Percentiles rank a stretch among this genome's conserved stretches.
These are phyloP conservation scores for Prochilodus magdalenae DNA, from an alignment of 2,113 vertebrate genomes.

Conservation along the genomic window DNA sequence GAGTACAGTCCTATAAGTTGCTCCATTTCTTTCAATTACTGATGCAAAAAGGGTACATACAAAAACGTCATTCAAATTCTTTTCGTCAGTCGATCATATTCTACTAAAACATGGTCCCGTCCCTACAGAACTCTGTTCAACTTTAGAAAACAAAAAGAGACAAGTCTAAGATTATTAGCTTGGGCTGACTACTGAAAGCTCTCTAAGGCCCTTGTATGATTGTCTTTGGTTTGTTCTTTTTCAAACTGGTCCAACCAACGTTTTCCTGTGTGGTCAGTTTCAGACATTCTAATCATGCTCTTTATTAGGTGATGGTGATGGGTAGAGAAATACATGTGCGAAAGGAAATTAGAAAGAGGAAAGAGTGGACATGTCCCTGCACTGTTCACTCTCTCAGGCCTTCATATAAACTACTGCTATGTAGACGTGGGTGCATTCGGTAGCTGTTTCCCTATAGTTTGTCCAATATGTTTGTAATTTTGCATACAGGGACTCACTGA, in stretches of 20 bases:
- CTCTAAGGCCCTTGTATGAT: slow-evolving; percentile 50
- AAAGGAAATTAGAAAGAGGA: background rate
- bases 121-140: background rate
- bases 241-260: slow-evolving; percentile 10
- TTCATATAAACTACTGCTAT: background rate
- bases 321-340: background rate
- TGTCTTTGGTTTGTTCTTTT: slow-evolving; percentile 56
- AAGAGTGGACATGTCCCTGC: background rate
- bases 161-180: background rate
- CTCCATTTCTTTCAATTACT: background rate
- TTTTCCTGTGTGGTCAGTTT: slow-evolving; percentile 3
- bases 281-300: background rate
- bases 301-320: background rate
- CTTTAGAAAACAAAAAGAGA: background rate
- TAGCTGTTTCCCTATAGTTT: background rate
- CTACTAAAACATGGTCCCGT: slow-evolving; percentile 38
- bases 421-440: background rate
- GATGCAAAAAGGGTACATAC: slow-evolving; percentile 1
- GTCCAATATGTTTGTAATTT: background rate
- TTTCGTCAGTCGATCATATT: background rate
- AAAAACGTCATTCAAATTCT: background rate
- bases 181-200: background rate
- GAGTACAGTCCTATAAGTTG: slow-evolving; percentile 7
- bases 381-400: background rate
- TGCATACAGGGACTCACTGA: background rate